These are phyloP conservation scores for Drosophila imparisetae DNA, from an alignment of 2,888 invertebrate genomes.

Conservation along the genomic window DNA sequence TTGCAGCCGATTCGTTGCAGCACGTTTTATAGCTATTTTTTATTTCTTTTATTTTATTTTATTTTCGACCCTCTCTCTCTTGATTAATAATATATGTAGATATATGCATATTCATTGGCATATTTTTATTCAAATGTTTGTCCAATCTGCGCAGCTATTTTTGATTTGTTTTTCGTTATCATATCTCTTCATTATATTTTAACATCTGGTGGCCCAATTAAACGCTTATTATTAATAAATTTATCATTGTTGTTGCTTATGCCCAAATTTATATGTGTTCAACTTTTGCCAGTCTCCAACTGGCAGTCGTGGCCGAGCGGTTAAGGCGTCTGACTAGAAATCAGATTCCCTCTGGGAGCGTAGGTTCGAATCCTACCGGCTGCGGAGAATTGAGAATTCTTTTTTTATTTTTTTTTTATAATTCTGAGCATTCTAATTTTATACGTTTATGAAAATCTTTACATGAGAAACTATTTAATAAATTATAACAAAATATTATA, in stretches of 20 bases:
- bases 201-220: conserved; percentile 37
- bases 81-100: conserved; percentile 1
- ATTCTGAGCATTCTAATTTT: no score
- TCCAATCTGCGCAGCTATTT: not conserved
- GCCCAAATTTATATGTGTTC: not conserved
- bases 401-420: conserved; percentile 6
- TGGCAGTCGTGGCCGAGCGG: conserved; percentile 67
- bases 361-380: conserved; percentile 95
- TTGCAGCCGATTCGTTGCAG: conserved; percentile 56
- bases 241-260: not conserved
- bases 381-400: conserved; percentile 86
- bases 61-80: conserved; percentile 1
- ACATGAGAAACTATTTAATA: no score
- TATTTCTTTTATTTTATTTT: not conserved
- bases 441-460: no score
- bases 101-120: conserved; percentile 2
- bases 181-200: conserved; percentile 14
- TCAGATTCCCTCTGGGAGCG: conserved; percentile 92
- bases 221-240: conserved; percentile 11
- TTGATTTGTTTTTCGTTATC: conserved; percentile 22
- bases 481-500: no score
- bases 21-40: conserved; percentile 25
- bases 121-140: not conserved
- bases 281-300: accelerated
- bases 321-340: conserved; percentile 79